Percentiles rank a stretch among this genome's conserved stretches.
Conservation (phyloP, 1,140 invertebrate genomes). For the Drosophila insularis region DNA sequence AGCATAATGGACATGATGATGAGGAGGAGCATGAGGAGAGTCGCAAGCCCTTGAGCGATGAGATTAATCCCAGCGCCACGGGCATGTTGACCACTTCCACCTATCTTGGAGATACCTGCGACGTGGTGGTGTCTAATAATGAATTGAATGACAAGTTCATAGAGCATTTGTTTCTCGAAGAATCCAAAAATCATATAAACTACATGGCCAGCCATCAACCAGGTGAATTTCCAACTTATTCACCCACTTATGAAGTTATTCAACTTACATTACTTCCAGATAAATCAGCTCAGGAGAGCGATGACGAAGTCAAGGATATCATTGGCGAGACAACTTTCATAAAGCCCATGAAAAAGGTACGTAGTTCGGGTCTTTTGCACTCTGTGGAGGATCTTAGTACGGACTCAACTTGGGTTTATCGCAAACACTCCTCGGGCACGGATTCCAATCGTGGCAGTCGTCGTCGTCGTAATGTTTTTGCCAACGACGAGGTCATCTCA, state of each 20-base stretch:
- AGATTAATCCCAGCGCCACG: slow-evolving; percentile 71
- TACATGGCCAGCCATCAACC: slow-evolving; percentile 68
- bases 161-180: slow-evolving; percentile 78
- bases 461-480: slow-evolving; percentile 71
- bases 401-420: slow-evolving; percentile 89
- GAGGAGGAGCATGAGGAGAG: slow-evolving; percentile 29
- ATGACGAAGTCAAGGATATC: slow-evolving; percentile 85
- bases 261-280: slow-evolving; percentile 31
- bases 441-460: slow-evolving; percentile 81
- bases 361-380: slow-evolving; percentile 87
- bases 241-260: too few relatives aligned
- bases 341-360: slow-evolving; percentile 85
- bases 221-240: slow-evolving; percentile 36
- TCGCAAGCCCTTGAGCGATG: slow-evolving; percentile 58
- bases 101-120: slow-evolving; percentile 69
- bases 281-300: slow-evolving; percentile 83
- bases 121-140: slow-evolving; percentile 46
- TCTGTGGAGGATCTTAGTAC: slow-evolving; percentile 89
- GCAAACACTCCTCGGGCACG: slow-evolving; percentile 83
- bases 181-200: slow-evolving; percentile 79
- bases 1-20: slow-evolving; percentile 24
- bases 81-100: slow-evolving; percentile 78
- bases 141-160: slow-evolving; percentile 77
- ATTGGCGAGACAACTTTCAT: slow-evolving; percentile 84
- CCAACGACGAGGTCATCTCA: slow-evolving; percentile 80